These are phyloP conservation scores for Cynaeus angustus DNA, from an alignment of 2,888 invertebrate genomes.

Conservation along the genomic window DNA sequence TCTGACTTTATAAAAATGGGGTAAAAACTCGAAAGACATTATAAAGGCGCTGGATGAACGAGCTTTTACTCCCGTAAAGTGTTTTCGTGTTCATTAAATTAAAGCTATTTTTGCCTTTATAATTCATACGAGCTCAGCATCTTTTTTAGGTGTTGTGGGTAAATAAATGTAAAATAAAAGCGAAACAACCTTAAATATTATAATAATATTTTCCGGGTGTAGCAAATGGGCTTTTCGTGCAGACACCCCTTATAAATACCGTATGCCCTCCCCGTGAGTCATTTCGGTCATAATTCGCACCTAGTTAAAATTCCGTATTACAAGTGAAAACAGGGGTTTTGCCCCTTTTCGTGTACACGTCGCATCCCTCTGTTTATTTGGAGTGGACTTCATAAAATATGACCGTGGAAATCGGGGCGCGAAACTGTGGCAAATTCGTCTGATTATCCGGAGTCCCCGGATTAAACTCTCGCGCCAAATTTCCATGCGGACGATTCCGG, in stretches of 20 bases:
- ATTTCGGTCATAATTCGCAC: slow-evolving; percentile 6
- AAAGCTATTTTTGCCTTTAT: too few species aligned
- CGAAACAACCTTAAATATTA: background rate
- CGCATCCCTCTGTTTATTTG: slow-evolving; percentile 19
- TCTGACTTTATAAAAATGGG: too few species aligned
- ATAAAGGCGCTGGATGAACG: too few species aligned
- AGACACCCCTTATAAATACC: too few species aligned
- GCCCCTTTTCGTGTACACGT: background rate
- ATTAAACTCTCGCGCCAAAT: slow-evolving; percentile 16
- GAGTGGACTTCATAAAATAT: slow-evolving; percentile 24
- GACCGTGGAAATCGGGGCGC: slow-evolving; percentile 23
- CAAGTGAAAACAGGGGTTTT: background rate
- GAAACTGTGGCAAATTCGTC: slow-evolving; percentile 23
- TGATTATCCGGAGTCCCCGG: slow-evolving; percentile 26
- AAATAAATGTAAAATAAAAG: slow-evolving; percentile 1
- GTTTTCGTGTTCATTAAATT: too few species aligned
- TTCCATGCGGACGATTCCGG: slow-evolving; percentile 18
- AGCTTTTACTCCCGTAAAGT: too few species aligned
- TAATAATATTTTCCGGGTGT: too few species aligned
- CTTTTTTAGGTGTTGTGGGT: too few species aligned
- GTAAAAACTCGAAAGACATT: too few species aligned
- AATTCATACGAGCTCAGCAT: too few species aligned
- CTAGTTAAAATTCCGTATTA: slow-evolving; percentile 8
- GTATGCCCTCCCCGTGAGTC: background rate
- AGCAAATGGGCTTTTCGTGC: too few species aligned